Evolutionary conservation across 2,888 invertebrate species (phyloP).

Genomic region (Tenthredo livida): DNA sequence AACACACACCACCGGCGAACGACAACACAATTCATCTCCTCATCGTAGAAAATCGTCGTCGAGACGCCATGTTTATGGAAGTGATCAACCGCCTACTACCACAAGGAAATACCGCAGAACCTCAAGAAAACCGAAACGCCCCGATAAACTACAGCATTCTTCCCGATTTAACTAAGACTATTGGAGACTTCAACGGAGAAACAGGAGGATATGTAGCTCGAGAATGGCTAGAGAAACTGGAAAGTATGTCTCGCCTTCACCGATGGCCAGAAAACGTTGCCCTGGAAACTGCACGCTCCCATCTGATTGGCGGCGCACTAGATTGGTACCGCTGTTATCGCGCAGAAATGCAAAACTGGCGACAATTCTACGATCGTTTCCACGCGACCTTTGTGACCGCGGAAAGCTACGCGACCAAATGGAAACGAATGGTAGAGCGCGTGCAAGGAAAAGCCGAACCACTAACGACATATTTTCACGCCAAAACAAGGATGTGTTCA

Average conservation of each 20-base stretch:
- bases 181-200: no score
- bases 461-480: not conserved
- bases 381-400: not conserved
- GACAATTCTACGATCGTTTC: not conserved
- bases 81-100: no score
- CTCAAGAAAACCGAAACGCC: no score
- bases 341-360: not conserved
- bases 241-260: constrained; percentile 40
- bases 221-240: constrained; percentile 52
- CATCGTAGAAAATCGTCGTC: no score
- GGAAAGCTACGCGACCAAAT: not conserved
- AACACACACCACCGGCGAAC: no score
- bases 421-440: not conserved
- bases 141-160: no score
- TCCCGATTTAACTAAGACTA: no score
- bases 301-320: constrained; percentile 29
- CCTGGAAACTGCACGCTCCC: constrained; percentile 51
- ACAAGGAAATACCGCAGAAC: no score
- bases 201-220: not conserved
- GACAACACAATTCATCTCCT: no score
- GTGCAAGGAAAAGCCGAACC: not conserved
- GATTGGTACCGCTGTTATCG: constrained; percentile 47
- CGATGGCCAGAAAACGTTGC: constrained; percentile 48
- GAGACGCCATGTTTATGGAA: no score
- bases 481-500: constrained; percentile 19